These are phyloP conservation scores for Drosophila anceps DNA, from an alignment of 2,888 invertebrate species.

Conservation along the genomic window DNA sequence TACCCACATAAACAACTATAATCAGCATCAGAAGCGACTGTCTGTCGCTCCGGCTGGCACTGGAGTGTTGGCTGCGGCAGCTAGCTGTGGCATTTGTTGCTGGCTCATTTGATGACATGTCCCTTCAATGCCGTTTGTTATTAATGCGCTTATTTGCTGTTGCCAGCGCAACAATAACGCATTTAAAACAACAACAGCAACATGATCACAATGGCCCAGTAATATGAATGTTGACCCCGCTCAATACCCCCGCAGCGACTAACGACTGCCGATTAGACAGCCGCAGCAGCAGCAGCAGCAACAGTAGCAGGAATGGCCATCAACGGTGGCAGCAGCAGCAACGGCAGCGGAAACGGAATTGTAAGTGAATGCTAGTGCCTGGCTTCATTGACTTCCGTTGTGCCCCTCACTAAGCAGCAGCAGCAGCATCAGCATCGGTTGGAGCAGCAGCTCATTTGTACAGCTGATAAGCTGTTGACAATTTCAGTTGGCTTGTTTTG, in stretches of 20 bases:
- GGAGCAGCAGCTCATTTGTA: constrained; percentile 53
- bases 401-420: constrained; percentile 9
- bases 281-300: constrained; percentile 22
- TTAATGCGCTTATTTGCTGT: constrained; percentile 74
- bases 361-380: constrained; percentile 44
- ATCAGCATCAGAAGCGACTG: constrained; percentile 52
- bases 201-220: constrained; percentile 57
- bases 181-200: constrained; percentile 68
- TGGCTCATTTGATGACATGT: constrained; percentile 76
- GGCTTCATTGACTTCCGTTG: constrained; percentile 2
- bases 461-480: constrained; percentile 66
- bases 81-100: constrained; percentile 39
- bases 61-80: not conserved
- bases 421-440: constrained; percentile 16
- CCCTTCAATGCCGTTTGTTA: constrained; percentile 76
- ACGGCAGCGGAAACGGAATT: constrained; percentile 57
- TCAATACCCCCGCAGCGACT: constrained; percentile 51
- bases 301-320: constrained; percentile 49
- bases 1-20: constrained; percentile 76
- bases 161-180: constrained; percentile 71
- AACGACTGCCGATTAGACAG: constrained; percentile 69
- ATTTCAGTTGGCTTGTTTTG: constrained; percentile 57
- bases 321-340: constrained; percentile 51
- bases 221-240: constrained; percentile 50
- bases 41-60: constrained; percentile 3